Evolutionary conservation across 35 echinoderm and acorn worm genomes (phyloP).

Genomic region (Amphiura filiformis): DNA sequence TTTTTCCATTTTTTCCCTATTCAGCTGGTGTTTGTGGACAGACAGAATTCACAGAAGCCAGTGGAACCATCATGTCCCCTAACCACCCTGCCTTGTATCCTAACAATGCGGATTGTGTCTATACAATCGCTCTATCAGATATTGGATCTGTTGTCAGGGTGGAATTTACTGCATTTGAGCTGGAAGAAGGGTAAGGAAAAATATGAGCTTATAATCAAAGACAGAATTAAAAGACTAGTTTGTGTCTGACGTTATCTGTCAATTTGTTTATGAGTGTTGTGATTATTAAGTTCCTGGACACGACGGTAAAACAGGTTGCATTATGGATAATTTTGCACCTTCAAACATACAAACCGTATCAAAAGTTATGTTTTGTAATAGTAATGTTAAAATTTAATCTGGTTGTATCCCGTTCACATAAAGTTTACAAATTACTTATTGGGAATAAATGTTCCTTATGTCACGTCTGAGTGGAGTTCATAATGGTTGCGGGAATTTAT

Average conservation of each 20-base stretch:
- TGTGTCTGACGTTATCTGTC: too few species aligned
- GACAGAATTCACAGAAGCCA: slow-evolving; percentile 17
- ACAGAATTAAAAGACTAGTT: too few species aligned
- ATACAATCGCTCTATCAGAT: slow-evolving; percentile 69
- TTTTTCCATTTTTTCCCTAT: not conserved
- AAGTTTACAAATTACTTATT: too few species aligned
- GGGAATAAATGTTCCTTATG: too few species aligned
- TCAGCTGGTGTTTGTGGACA: slow-evolving; percentile 58
- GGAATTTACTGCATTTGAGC: slow-evolving; percentile 32
- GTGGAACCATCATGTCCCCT: slow-evolving; percentile 71
- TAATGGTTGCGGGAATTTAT: too few species aligned
- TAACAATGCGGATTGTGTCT: slow-evolving; percentile 69
- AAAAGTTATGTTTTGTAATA: not conserved
- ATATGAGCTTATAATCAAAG: not conserved
- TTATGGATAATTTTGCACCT: not conserved
- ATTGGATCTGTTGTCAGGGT: slow-evolving; percentile 37
- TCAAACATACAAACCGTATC: too few species aligned
- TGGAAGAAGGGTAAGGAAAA: slow-evolving; percentile 68
- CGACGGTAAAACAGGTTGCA: not conserved
- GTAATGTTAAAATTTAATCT: not conserved
- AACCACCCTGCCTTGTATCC: slow-evolving; percentile 74
- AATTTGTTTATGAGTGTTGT: too few species aligned
- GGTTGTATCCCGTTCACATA: too few species aligned
- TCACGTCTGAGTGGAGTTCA: not conserved
- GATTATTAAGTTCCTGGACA: not conserved